phyloP scores from a whole-genome alignment of 2,888 invertebrate genomes.

The Sceliomorpha sp. region DNA sequence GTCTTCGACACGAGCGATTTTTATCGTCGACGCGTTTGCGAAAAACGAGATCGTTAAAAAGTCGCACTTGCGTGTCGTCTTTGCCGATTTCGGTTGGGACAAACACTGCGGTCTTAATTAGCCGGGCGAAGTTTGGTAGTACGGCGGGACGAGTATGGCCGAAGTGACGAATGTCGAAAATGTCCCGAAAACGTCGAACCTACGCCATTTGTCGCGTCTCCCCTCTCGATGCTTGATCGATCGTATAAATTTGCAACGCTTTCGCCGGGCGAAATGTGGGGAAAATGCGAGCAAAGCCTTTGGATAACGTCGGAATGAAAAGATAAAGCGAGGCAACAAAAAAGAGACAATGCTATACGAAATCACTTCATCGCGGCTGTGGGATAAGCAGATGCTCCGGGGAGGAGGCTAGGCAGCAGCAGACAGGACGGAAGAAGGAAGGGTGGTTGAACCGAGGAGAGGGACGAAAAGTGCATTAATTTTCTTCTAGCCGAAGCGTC shows the following conservation, averaged over 20 bases:
- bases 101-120: no score
- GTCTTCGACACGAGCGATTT: background rate
- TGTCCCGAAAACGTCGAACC: no score
- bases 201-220: no score
- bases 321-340: background rate
- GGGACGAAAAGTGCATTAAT: conserved; percentile 48
- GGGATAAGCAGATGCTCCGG: conserved; percentile 50
- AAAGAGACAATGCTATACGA: conserved; percentile 23
- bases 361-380: conserved; percentile 24
- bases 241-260: conserved; percentile 1
- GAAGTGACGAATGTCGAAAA: no score
- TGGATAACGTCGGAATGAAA: no score
- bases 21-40: conserved; percentile 2
- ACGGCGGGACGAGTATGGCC: no score
- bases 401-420: no score
- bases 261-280: background rate
- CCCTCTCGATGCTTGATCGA: no score
- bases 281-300: no score
- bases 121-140: no score
- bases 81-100: no score
- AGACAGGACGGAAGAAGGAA: conserved; percentile 3
- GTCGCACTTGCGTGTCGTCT: no score
- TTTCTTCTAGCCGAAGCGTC: conserved; percentile 42
- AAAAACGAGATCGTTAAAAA: background rate
- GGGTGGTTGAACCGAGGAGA: conserved; percentile 3